A percentile compares a stretch with the other conserved stretches of the same genome.
These are phyloP conservation scores for Diglossa cyanea DNA, from an alignment of 2,797 vertebrate genomes.

Conservation along the genomic window DNA sequence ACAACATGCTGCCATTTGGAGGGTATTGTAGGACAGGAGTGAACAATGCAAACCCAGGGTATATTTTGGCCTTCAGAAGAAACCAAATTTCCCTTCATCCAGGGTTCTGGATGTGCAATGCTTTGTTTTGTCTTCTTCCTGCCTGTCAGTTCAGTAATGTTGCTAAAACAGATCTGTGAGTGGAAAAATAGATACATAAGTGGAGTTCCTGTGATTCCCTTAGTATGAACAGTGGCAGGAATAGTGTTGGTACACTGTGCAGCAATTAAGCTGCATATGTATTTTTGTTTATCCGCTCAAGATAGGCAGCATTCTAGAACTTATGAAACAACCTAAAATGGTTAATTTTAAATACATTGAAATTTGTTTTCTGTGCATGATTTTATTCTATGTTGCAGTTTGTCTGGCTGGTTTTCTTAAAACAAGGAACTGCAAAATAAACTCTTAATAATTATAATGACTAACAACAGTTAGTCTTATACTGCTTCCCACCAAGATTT, in stretches of 20 bases:
- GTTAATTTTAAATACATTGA: neutral
- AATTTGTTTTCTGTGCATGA: neutral
- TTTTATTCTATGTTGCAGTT: neutral
- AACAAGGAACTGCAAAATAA: neutral
- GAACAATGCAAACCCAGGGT: neutral
- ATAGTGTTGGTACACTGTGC: neutral
- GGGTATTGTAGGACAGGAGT: neutral
- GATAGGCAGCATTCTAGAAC: neutral
- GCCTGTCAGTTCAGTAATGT: neutral
- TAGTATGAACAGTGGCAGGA: neutral
- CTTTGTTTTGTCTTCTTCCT: neutral
- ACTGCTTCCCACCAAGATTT: neutral
- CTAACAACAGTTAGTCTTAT: neutral
- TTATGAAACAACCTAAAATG: neutral
- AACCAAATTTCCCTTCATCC: neutral
- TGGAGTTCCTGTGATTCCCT: neutral
- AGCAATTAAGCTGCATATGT: neutral
- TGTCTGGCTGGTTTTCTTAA: neutral
- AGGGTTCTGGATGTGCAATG: neutral
- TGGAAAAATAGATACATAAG: neutral
- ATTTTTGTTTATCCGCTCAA: neutral
- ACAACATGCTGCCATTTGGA: neutral
- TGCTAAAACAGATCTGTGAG: neutral
- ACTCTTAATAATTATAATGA: neutral
- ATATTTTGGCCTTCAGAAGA: neutral